These are phyloP conservation scores for Scomber japonicus DNA, from an alignment of 2,113 vertebrate genomes.

Conservation along the genomic window DNA sequence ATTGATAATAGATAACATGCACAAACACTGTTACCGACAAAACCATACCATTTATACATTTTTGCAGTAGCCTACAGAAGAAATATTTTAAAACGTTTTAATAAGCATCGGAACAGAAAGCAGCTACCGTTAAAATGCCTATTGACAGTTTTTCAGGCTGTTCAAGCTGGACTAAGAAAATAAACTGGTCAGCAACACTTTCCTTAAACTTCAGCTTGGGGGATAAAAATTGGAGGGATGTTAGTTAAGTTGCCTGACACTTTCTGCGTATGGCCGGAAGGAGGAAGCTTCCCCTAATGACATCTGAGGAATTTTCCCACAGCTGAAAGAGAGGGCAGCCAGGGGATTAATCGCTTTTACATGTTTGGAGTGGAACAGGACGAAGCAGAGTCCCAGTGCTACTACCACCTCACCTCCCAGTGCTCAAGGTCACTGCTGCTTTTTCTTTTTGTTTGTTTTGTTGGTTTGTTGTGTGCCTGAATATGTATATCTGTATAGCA, in stretches of 20 bases:
- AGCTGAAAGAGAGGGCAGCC: conserved; percentile 58
- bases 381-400: conserved; percentile 40
- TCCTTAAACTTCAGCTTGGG: conserved; percentile 47
- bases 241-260: conserved; percentile 60
- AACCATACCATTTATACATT: too few relatives aligned
- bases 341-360: conserved; percentile 60
- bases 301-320: conserved; percentile 83
- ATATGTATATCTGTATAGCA: background rate
- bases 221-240: conserved; percentile 44
- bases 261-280: conserved; percentile 64
- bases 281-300: conserved; percentile 70
- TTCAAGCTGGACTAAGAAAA: background rate
- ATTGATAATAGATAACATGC: too few relatives aligned
- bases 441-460: background rate
- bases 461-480: conserved; percentile 5
- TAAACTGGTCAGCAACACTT: conserved; percentile 12
- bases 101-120: too few relatives aligned
- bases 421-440: conserved; percentile 16
- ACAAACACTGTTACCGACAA: too few relatives aligned
- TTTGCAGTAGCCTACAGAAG: too few relatives aligned
- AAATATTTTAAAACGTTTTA: too few relatives aligned
- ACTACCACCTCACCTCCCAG: conserved; percentile 44
- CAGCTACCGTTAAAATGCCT: background rate
- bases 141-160: background rate
- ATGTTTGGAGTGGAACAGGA: conserved; percentile 57